phyloP scores from a whole-genome alignment of 2,888 invertebrate genomes.

The Baccha elongata region DNA sequence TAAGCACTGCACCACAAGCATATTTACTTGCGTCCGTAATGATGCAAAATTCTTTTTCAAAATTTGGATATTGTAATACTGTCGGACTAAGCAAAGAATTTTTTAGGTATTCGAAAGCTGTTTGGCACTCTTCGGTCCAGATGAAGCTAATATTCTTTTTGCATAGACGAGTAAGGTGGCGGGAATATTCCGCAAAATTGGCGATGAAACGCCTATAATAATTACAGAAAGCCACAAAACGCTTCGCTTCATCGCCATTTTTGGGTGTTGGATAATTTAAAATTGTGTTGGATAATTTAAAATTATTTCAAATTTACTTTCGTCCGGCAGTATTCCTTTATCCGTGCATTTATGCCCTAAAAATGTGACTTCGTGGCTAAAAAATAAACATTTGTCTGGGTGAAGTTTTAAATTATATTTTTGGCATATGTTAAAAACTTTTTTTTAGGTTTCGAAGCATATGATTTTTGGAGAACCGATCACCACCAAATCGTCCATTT shows the following conservation, averaged over 20 bases:
- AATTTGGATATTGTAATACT: slow-evolving; percentile 39
- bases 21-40: slow-evolving; percentile 68
- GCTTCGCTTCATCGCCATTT: slow-evolving; percentile 51
- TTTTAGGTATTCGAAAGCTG: slow-evolving; percentile 43
- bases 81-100: slow-evolving; percentile 12
- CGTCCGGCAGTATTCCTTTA: slow-evolving; percentile 41
- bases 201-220: slow-evolving; percentile 58
- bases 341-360: slow-evolving; percentile 50
- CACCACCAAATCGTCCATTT: slow-evolving; percentile 49
- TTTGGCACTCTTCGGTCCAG: slow-evolving; percentile 56
- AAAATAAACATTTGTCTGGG: slow-evolving; percentile 43
- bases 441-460: slow-evolving; percentile 46
- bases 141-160: slow-evolving; percentile 39
- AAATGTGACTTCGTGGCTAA: slow-evolving; percentile 39
- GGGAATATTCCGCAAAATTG: slow-evolving; percentile 29
- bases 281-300: too few species aligned
- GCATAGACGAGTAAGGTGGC: slow-evolving; percentile 20
- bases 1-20: slow-evolving; percentile 65
- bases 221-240: slow-evolving; percentile 59
- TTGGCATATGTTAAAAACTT: slow-evolving; percentile 35
- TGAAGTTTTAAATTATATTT: slow-evolving; percentile 45
- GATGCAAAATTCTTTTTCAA: slow-evolving; percentile 28
- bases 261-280: slow-evolving; percentile 50
- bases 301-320: slow-evolving; percentile 40
- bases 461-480: slow-evolving; percentile 39